Conservation (phyloP, 2,797 vertebrate genomes). For the Morelia viridis region DNA sequence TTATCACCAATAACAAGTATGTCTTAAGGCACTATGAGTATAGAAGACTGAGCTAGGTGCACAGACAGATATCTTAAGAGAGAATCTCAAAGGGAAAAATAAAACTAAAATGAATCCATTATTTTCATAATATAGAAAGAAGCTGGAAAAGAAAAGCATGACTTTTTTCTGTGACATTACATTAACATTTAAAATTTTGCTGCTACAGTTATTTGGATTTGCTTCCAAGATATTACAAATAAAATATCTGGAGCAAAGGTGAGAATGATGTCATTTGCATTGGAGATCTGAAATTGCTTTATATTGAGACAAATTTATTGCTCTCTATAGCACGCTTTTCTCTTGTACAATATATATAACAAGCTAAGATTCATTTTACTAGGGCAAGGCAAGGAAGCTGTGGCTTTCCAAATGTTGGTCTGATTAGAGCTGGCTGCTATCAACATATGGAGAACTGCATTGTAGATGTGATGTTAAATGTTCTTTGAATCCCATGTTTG, state of each 20-base stretch:
- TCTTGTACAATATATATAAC: background rate
- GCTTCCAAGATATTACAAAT: slow-evolving; percentile 7
- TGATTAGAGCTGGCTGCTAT: background rate
- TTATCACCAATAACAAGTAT: slow-evolving; percentile 63
- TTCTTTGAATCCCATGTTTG: background rate
- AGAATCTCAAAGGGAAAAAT: slow-evolving; percentile 31
- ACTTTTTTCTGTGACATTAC: background rate
- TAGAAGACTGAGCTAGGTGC: slow-evolving; percentile 40
- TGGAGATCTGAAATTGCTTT: background rate
- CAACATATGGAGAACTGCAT: background rate
- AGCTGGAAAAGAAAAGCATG: background rate
- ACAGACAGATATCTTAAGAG: slow-evolving; percentile 39
- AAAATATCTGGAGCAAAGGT: background rate
- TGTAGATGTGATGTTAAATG: background rate
- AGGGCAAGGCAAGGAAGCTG: background rate
- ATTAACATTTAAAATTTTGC: slow-evolving; percentile 5
- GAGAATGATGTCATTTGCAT: background rate
- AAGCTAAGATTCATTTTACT: background rate
- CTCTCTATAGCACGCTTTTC: background rate
- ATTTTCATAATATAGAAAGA: slow-evolving; percentile 20
- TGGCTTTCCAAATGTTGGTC: background rate
- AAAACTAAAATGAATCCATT: slow-evolving; percentile 31
- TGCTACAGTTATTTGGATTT: background rate
- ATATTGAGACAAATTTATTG: background rate
- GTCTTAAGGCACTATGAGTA: slow-evolving; percentile 61